Base-by-base conservation (phyloP, 2,797 vertebrate species). In the Chelon labrosus region DNA sequence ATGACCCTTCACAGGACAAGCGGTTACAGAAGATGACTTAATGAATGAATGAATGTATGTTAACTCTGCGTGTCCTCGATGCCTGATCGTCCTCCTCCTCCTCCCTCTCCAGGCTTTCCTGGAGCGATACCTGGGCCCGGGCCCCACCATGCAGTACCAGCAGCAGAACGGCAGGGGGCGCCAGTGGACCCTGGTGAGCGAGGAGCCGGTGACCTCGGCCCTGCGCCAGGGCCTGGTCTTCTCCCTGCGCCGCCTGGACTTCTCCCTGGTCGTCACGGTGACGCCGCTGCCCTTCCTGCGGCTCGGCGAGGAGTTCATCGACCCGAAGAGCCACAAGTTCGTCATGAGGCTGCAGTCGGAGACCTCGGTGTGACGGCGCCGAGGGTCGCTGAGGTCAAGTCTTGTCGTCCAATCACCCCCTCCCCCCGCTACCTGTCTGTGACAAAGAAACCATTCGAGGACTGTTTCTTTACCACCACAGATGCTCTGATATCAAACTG, bases 291-390 rank as follows among this genome's bases (percentile, higher is more conserved):
- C 97, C 0, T 97, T 96, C 93, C 94, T 98, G 83, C 95, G 96
- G 46, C 95, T 98, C 39, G 95, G 96, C 0, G 97, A 98, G 90
- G 96, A 98, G 72, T 98, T 97, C 10, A 95, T 98, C 81, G 97
- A 98, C 92, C 97, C 97, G 31, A 98, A 98, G 88, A 98, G 97
- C 2, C 97, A 98, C 94, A 97, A 97, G 90, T 98, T 98, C 11
- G 95, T 98, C 71, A 97, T 97, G 96, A 94, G 97, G 91, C 94
- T 98, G 83, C 97, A 97, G 92, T 98, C 97, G 0, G 97, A 98
- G 95, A 98, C 97, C 35, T 98, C 97, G 0, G 96, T 97, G 77
- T 97, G 71, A 88, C 14, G 10, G 0, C 31, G 31, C 31, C 22
- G 22, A 3, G 22, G 22, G 22, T 22, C 22, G 22, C 22, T 22